phyloP scores from a whole-genome alignment of 2,888 invertebrate species.

The Silvanus unidentatus region DNA sequence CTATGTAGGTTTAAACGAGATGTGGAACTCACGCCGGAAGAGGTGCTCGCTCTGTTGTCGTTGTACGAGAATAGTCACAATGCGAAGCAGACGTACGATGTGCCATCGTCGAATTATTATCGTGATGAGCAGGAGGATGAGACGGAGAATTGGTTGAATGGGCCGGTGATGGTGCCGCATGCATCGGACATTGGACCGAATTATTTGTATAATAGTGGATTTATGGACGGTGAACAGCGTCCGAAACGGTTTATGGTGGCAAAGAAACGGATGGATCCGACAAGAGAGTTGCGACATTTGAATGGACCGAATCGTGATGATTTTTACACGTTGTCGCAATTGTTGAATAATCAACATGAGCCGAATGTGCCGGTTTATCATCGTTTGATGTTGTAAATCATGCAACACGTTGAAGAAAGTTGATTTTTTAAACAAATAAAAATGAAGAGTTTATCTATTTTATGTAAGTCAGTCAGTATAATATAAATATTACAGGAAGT shows the following conservation, averaged over 20 bases:
- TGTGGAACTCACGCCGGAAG: slow-evolving; percentile 56
- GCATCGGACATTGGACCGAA: slow-evolving; percentile 38
- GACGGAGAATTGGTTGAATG: slow-evolving; percentile 54
- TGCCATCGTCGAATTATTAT: too few species aligned
- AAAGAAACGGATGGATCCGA: slow-evolving; percentile 48
- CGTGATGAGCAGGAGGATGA: slow-evolving; percentile 52
- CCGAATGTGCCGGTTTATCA: slow-evolving; percentile 56
- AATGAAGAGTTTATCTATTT: too few species aligned
- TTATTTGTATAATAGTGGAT: slow-evolving; percentile 26
- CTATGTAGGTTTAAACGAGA: slow-evolving; percentile 56
- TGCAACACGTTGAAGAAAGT: too few species aligned
- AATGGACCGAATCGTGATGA: slow-evolving; percentile 50
- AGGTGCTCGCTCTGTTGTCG: slow-evolving; percentile 54
- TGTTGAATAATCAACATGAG: slow-evolving; percentile 50
- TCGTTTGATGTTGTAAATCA: slow-evolving; percentile 57
- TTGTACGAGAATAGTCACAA: slow-evolving; percentile 50
- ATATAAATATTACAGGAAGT: slow-evolving; percentile 22
- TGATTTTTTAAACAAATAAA: too few species aligned
- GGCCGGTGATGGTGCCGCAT: slow-evolving; percentile 50
- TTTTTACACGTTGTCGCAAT: slow-evolving; percentile 55
- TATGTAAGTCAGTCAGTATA: slow-evolving; percentile 39
- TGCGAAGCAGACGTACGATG: background rate
- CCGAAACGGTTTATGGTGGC: slow-evolving; percentile 59
- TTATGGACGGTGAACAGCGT: slow-evolving; percentile 26
- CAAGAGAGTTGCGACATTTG: slow-evolving; percentile 41